Evolutionary conservation across 2,113 vertebrate genomes (phyloP).

Genomic region (Sus scrofa): T2T-Sscrofa CM000814.6:79977501-79978000

Average conservation of each 20-base stretch:
- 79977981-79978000: not conserved
- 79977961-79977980: conserved; percentile 21
- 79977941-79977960: not conserved
- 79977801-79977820: not conserved
- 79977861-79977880: not conserved
- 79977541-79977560: too few species aligned
- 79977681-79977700: not conserved
- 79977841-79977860: not conserved
- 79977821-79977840: not conserved
- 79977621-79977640: not conserved
- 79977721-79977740: not conserved
- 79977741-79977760: not conserved
- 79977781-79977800: not conserved
- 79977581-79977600: not conserved
- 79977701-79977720: not conserved
- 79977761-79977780: not conserved
- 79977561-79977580: not conserved
- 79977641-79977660: not conserved
- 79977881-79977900: not conserved
- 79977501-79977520: too few species aligned
- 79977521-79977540: too few species aligned
- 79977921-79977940: not conserved
- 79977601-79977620: not conserved
- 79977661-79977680: not conserved
- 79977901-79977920: not conserved